Evolutionary conservation across 2,888 invertebrate species (phyloP).

Genomic region (Aphrophora alni): DNA sequence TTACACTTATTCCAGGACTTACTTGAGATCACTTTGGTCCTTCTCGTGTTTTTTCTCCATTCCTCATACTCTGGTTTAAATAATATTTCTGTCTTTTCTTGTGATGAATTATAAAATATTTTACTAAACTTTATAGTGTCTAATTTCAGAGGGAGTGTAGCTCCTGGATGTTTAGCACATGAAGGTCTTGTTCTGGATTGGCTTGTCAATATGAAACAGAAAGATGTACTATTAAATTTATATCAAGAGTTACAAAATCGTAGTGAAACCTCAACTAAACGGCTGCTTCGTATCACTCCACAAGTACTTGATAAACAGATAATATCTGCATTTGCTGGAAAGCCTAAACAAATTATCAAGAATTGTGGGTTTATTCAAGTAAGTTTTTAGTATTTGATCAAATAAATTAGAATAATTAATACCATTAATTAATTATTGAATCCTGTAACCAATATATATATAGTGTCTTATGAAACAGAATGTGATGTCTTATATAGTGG

Average conservation of each 20-base stretch:
- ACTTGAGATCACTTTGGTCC: too few species aligned
- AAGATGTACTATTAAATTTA: conserved; percentile 62
- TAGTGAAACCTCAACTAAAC: conserved; percentile 57
- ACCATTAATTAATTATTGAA: too few species aligned
- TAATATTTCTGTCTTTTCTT: too few species aligned
- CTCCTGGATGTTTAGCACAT: conserved; percentile 59
- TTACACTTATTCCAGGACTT: too few species aligned
- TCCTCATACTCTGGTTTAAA: too few species aligned
- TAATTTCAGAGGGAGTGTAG: conserved; percentile 53
- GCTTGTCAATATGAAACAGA: conserved; percentile 62
- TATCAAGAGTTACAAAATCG: conserved; percentile 59
- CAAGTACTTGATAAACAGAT: conserved; percentile 61
- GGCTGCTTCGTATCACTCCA: conserved; percentile 60
- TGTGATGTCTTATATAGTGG: too few species aligned
- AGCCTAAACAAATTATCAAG: conserved; percentile 15
- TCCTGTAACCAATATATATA: too few species aligned
- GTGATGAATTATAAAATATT: too few species aligned
- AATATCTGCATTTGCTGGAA: conserved; percentile 18
- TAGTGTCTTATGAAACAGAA: too few species aligned
- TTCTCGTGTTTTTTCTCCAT: too few species aligned
- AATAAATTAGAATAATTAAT: too few species aligned
- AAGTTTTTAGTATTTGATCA: not conserved
- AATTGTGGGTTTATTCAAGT: conserved; percentile 26
- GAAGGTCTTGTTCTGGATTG: conserved; percentile 60
- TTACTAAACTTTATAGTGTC: too few species aligned